Evolutionary conservation across 1,140 invertebrate genomes (phyloP).

Genomic region (Carcinoscorpius rotundicauda): DNA sequence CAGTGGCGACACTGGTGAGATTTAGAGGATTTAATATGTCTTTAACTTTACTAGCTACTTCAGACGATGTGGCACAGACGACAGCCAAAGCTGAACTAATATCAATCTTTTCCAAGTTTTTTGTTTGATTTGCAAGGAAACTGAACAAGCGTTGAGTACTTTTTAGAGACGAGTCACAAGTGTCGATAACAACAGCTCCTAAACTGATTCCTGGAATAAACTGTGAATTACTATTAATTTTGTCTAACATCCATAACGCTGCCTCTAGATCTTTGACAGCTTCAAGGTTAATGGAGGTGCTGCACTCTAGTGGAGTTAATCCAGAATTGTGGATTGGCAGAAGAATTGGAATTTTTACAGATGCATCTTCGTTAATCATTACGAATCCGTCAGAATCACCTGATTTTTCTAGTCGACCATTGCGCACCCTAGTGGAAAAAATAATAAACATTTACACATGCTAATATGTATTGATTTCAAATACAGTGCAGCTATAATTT

Average conservation of each 20-base stretch:
- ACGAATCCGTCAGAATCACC: not conserved
- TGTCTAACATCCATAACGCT: constrained; percentile 36
- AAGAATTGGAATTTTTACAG: constrained; percentile 25
- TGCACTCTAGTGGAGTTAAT: constrained; percentile 19
- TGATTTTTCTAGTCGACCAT: no score
- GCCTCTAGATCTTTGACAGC: constrained; percentile 37
- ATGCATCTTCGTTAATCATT: constrained; percentile 4
- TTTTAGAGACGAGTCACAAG: constrained; percentile 27
- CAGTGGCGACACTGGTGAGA: constrained; percentile 22
- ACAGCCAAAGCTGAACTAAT: constrained; percentile 10
- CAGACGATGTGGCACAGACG: constrained; percentile 5
- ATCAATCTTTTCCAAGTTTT: constrained; percentile 9
- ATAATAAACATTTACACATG: no score
- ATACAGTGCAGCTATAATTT: no score
- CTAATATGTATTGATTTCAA: no score
- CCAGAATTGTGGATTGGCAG: constrained; percentile 29
- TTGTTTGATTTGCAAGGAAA: constrained; percentile 8
- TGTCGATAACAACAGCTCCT: constrained; percentile 27
- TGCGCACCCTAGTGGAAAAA: no score
- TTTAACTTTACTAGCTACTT: constrained; percentile 17
- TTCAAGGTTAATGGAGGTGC: constrained; percentile 22
- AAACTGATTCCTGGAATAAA: constrained; percentile 25
- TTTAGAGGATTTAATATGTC: constrained; percentile 21
- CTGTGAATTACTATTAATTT: constrained; percentile 32
- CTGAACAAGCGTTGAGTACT: constrained; percentile 13